Conservation (phyloP, 2,113 vertebrate genomes). For the Mesembrinibis cayennensis region DNA sequence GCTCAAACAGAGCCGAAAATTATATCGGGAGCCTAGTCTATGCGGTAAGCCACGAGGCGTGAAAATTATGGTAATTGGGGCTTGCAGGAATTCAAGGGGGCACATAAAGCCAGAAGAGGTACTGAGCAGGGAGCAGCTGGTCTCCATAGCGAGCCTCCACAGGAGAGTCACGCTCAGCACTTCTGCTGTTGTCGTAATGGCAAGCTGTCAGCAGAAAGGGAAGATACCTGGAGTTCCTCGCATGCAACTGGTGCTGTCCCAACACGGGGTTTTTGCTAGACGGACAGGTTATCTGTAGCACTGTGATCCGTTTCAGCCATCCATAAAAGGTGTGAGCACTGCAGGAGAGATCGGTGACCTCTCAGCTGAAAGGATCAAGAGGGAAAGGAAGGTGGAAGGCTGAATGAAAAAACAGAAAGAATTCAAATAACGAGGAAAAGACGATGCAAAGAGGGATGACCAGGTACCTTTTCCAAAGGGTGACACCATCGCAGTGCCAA, state of each 20-base stretch:
- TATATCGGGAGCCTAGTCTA: background rate
- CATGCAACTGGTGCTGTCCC: background rate
- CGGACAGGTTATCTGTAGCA: background rate
- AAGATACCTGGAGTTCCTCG: background rate
- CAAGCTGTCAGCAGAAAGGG: background rate
- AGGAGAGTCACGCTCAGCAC: fast-evolving
- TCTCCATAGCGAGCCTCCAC: background rate
- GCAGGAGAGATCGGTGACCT: background rate
- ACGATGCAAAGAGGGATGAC: background rate
- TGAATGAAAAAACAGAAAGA: background rate
- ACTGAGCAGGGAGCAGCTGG: background rate
- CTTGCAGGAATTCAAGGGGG: background rate
- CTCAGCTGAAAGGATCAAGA: background rate
- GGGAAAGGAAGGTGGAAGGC: background rate
- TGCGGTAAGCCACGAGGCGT: background rate
- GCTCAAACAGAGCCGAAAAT: background rate
- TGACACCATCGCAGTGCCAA: background rate
- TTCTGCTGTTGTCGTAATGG: fast-evolving
- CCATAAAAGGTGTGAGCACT: fast-evolving
- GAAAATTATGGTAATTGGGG: background rate
- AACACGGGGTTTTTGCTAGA: background rate
- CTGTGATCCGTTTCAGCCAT: background rate
- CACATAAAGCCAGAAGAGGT: background rate
- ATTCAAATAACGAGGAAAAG: background rate
- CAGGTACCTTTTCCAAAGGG: background rate